Conservation (phyloP, 2,888 invertebrate genomes). For the Adela reaumurella region DNA sequence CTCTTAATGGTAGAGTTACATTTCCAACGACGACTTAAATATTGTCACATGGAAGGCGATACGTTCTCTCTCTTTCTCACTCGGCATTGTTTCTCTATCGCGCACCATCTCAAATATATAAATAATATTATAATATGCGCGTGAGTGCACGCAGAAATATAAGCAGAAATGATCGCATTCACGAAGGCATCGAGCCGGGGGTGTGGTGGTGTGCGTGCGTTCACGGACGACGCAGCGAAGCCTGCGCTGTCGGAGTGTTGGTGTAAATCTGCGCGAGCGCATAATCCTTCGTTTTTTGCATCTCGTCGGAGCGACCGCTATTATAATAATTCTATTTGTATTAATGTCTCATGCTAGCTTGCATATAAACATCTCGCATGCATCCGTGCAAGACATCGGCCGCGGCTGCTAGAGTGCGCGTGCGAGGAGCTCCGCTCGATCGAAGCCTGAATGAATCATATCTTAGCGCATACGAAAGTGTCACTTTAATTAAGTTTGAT, state of each 20-base stretch:
- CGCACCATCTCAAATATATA: neutral
- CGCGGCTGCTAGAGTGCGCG: neutral
- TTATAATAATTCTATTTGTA: conserved; percentile 4
- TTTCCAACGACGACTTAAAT: neutral
- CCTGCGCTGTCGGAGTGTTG: neutral
- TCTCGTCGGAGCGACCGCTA: conserved; percentile 3
- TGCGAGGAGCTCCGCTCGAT: neutral
- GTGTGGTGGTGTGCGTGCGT: neutral
- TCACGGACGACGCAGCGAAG: neutral
- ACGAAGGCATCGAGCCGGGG: neutral
- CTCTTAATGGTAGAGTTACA: neutral
- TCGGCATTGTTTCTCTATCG: neutral
- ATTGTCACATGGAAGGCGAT: neutral
- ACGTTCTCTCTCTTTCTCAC: neutral
- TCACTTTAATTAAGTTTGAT: conserved; percentile 51
- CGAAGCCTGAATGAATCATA: conserved; percentile 33
- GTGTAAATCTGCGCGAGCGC: neutral
- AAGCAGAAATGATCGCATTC: neutral
- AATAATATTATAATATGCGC: neutral
- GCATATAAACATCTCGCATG: neutral
- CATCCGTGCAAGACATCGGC: neutral
- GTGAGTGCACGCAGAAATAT: neutral
- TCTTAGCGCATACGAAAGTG: conserved; percentile 43
- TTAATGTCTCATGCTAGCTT: conserved; percentile 1
- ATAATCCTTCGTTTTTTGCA: conserved; percentile 1